A percentile compares a stretch with the other conserved stretches of the same genome.
phyloP scores from a whole-genome alignment of 1,140 invertebrate genomes.

The Pseudomyrmex concolor region DNA sequence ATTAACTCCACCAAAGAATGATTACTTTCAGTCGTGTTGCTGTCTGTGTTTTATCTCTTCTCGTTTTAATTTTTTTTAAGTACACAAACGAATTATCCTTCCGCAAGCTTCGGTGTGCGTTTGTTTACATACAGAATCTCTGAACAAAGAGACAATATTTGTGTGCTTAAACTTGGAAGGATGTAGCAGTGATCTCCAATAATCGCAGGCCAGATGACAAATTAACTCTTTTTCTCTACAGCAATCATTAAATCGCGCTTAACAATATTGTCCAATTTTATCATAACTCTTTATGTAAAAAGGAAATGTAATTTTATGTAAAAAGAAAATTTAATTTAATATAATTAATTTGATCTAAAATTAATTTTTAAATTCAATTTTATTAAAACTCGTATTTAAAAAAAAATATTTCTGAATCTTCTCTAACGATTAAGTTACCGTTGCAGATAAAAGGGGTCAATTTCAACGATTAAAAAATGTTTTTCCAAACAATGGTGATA shows the following conservation, averaged over 20 bases:
- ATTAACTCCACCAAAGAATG: conserved; percentile 48
- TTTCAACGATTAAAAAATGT: background rate
- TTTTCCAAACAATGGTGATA: conserved; percentile 59
- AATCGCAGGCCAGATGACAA: background rate
- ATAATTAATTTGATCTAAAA: background rate
- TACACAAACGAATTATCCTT: conserved; percentile 20
- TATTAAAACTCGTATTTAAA: background rate
- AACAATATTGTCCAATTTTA: background rate
- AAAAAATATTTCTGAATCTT: background rate
- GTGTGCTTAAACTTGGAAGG: conserved; percentile 53
- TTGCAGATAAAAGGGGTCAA: conserved; percentile 27
- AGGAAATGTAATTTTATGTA: too few relatives aligned
- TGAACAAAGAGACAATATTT: conserved; percentile 26
- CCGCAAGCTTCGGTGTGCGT: conserved; percentile 48
- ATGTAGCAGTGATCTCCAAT: conserved; percentile 49
- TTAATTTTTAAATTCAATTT: background rate
- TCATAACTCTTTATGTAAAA: background rate
- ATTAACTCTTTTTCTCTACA: conserved; percentile 7
- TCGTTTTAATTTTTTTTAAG: conserved; percentile 6
- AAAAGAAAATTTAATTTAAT: conserved; percentile 2
- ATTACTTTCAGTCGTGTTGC: conserved; percentile 68
- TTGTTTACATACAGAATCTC: conserved; percentile 48
- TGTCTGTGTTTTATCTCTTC: conserved; percentile 17
- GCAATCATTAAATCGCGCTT: background rate
- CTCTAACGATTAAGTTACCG: background rate